Percentiles rank a stretch among this genome's conserved stretches.
Evolutionary conservation across 2,888 invertebrate genomes (phyloP).

Genomic region (Eupithecia vulgata): DNA sequence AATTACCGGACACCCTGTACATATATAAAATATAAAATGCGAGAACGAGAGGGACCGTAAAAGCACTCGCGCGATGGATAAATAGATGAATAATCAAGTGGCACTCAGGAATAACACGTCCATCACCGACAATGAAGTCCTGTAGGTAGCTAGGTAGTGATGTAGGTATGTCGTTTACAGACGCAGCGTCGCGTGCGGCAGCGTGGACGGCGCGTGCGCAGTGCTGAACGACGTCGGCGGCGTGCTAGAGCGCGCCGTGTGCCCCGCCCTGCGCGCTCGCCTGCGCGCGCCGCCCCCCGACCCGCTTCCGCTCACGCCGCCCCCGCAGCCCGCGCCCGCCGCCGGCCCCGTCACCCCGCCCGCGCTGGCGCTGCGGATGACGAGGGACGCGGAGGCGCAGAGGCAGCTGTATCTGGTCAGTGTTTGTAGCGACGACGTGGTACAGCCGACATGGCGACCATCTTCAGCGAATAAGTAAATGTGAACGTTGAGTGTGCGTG

Average conservation of each 20-base stretch:
- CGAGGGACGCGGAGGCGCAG: conserved; percentile 91
- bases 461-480: not conserved
- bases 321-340: conserved; percentile 69
- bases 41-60: too few relatives aligned
- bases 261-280: conserved; percentile 72
- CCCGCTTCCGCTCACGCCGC: conserved; percentile 60
- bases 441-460: not conserved
- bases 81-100: too few relatives aligned
- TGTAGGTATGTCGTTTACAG: conserved; percentile 67
- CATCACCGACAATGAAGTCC: too few relatives aligned
- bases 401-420: conserved; percentile 89
- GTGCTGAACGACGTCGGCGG: conserved; percentile 96
- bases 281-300: conserved; percentile 83
- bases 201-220: conserved; percentile 97
- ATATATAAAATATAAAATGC: too few relatives aligned
- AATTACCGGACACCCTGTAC: too few relatives aligned
- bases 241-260: conserved; percentile 90
- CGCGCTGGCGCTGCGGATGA: conserved; percentile 73
- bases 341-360: conserved; percentile 66
- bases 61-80: too few relatives aligned
- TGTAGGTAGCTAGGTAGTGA: too few relatives aligned
- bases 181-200: conserved; percentile 94
- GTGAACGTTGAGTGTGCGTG: conserved; percentile 20
- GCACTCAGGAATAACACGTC: too few relatives aligned
- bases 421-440: not conserved